Evolutionary conservation across 2,113 vertebrate genomes (phyloP), one percentile per base, ranked within the genome.

Genomic region (Phoxinus phoxinus): DNA sequence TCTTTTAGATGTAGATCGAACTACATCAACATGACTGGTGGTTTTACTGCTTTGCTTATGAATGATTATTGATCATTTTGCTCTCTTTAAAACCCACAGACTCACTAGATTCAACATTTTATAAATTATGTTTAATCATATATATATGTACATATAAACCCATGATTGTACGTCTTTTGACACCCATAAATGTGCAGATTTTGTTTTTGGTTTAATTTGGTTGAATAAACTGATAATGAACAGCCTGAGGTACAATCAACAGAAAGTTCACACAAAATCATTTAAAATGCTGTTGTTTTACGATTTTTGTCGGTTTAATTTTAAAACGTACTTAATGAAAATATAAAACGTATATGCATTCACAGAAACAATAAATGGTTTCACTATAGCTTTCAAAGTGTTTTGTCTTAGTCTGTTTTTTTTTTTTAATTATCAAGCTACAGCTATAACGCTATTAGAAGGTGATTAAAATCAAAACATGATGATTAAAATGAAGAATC

Each of bases 71-170:
- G 58, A 46, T 4, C 2, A 37, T 27, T 10, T 63, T 19, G 13
- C 21, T n/a, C 2, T 41, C 11, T 37, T 79, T 61, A 1, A 63
- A 44, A 80, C 35, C 41, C 37, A 77, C 1, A 77, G 17, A 56
- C 53, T 51, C 25, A 80, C 56, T 46, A 30, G 11, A 75, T 27
- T 77, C 27, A 56, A 32, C 46, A 32, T 48, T 46, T 65, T 81
- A 82, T 48, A 82, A 69, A 46, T 81, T 82, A 61, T 63, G 25
- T 82, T 82, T 82, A 82, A 53, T 82, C 25, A 69, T 23, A 51
- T 35, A 65, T 81, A 51, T 35, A 51, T 81, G n/a, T 80, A 80
- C 63, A 65, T 35, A 82, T 15, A 59, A 19, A 61, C 12, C 35
- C 10, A 81, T 53, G 61, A 65, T 63, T 81, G 79, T 48, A 32